Evolutionary conservation across 1,140 invertebrate genomes (phyloP).

Genomic region (Lycorma delicatula): DNA sequence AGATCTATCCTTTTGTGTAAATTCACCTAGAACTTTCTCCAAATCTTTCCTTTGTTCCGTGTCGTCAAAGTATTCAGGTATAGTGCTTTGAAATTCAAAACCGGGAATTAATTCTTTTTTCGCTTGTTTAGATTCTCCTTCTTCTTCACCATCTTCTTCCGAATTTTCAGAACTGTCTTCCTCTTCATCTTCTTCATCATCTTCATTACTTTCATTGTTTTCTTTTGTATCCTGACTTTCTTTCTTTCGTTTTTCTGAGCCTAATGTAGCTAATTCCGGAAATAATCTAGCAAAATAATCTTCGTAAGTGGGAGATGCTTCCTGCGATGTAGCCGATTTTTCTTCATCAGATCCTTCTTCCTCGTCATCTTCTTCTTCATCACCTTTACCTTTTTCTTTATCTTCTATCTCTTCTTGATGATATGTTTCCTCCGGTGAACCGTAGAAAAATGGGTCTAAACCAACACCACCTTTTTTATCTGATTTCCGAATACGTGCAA

Average conservation of each 20-base stretch:
- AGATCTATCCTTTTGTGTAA: conserved; percentile 56
- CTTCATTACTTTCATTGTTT: neutral
- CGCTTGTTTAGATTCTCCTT: conserved; percentile 15
- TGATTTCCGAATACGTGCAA: conserved; percentile 11
- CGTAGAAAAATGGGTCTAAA: conserved; percentile 14
- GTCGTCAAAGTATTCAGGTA: conserved; percentile 4
- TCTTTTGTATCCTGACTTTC: conserved; percentile 21
- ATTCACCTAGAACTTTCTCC: conserved; percentile 56
- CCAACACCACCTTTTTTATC: conserved; percentile 5
- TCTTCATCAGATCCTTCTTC: conserved; percentile 15
- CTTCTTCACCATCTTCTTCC: conserved; percentile 38
- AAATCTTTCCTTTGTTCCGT: conserved; percentile 39
- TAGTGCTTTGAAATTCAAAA: conserved; percentile 6
- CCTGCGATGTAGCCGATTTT: conserved; percentile 19
- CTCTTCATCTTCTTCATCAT: neutral
- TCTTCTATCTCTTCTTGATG: conserved; percentile 14
- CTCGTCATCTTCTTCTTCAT: conserved; percentile 7
- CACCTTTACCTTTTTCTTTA: conserved; percentile 8
- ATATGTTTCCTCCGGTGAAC: conserved; percentile 6
- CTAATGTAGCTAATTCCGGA: conserved; percentile 34
- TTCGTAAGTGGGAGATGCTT: conserved; percentile 29
- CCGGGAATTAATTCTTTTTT: conserved; percentile 3
- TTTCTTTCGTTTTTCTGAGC: conserved; percentile 29
- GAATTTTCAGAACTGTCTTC: conserved; percentile 1
- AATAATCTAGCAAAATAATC: conserved; percentile 38